Conservation (phyloP, 2,113 vertebrate species). For the Indri indri region DNA sequence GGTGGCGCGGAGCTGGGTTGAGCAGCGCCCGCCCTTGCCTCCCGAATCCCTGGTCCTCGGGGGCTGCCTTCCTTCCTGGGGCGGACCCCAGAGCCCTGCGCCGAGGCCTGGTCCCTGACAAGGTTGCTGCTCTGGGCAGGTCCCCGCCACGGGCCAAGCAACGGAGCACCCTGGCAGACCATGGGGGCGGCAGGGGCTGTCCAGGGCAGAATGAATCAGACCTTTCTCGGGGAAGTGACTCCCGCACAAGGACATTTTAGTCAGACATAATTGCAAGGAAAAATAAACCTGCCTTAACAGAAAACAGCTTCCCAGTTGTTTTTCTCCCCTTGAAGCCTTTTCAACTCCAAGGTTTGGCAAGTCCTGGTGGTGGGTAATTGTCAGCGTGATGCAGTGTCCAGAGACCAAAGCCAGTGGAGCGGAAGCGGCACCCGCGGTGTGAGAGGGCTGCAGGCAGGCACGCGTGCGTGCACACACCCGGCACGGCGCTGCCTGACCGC, state of each 20-base stretch:
- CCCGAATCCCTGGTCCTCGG: not conserved
- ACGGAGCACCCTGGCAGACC: not conserved
- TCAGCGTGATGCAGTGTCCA: not conserved
- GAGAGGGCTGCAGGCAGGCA: not conserved
- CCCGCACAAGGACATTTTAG: slow-evolving; percentile 34
- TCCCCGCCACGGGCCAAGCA: not conserved
- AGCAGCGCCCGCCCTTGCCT: not conserved
- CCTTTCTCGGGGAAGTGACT: slow-evolving; percentile 47
- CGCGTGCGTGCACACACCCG: rapidly evolving
- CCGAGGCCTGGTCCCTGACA: rapidly evolving
- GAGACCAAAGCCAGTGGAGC: not conserved
- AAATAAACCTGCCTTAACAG: slow-evolving; percentile 70
- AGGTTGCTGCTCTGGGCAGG: too few species aligned
- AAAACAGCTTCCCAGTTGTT: slow-evolving; percentile 57
- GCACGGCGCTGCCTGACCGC: rapidly evolving
- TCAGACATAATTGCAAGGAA: slow-evolving; percentile 68
- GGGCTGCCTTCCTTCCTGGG: not conserved
- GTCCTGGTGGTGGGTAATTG: not conserved
- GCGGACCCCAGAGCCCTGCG: not conserved
- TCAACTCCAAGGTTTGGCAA: slow-evolving; percentile 18
- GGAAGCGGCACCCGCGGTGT: not conserved
- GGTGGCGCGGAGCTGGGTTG: not conserved
- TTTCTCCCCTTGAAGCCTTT: slow-evolving; percentile 6
- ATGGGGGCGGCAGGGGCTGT: not conserved
- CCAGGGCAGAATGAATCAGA: slow-evolving; percentile 38